Evolutionary conservation across 2,113 vertebrate genomes (phyloP).

Genomic region (Leptodactylus fuscus): DNA sequence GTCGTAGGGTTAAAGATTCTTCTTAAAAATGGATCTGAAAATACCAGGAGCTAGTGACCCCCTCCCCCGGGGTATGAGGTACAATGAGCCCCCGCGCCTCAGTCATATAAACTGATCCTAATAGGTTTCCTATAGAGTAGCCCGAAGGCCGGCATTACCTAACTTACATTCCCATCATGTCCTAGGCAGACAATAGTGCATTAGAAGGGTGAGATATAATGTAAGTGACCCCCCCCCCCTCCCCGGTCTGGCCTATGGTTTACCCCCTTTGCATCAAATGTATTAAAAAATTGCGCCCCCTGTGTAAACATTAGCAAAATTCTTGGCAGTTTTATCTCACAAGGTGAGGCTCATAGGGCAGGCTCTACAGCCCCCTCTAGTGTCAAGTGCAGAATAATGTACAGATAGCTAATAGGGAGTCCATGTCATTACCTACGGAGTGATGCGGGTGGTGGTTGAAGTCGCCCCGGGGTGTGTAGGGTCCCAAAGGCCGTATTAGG

Average conservation of each 20-base stretch:
- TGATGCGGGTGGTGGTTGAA: too few relatives aligned
- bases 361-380: neutral
- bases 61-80: neutral
- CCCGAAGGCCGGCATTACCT: neutral
- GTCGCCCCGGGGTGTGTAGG: too few relatives aligned
- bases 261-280: neutral
- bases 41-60: neutral
- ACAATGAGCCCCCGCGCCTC: neutral
- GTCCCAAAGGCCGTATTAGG: too few relatives aligned
- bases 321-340: neutral
- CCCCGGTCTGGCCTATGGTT: neutral
- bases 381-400: neutral
- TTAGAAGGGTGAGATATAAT: neutral
- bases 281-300: neutral
- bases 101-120: neutral
- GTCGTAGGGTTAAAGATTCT: neutral
- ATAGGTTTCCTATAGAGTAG: neutral
- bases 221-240: neutral
- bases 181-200: neutral
- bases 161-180: neutral
- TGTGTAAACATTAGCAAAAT: neutral
- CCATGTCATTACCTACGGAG: too few relatives aligned
- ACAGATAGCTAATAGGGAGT: too few relatives aligned
- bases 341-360: neutral
- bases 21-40: too few relatives aligned